Percentiles rank a stretch among this genome's conserved stretches.
Conservation (phyloP, 2,797 vertebrate genomes). For the Silurus lanzhouensis region DNA sequence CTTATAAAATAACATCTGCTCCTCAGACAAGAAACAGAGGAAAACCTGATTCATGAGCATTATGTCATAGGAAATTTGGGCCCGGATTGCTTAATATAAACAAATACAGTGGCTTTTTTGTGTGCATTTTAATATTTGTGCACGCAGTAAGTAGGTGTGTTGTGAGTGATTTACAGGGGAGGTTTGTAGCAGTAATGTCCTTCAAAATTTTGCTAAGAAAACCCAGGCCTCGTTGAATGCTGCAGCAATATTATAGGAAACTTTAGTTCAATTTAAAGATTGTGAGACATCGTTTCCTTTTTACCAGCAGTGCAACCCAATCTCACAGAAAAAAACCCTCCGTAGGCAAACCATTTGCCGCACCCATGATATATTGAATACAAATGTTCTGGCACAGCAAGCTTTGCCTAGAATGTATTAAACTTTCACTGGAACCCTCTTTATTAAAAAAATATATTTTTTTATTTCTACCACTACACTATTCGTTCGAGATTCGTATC, state of each 20-base stretch:
- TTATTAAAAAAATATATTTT: neutral
- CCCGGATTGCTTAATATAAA: neutral
- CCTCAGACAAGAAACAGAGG: neutral
- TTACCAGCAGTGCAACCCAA: neutral
- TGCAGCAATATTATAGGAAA: neutral
- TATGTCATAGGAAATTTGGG: neutral
- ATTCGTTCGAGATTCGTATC: neutral
- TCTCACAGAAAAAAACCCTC: neutral
- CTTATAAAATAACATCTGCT: neutral
- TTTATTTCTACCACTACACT: neutral
- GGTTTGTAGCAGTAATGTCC: neutral
- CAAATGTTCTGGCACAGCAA: neutral
- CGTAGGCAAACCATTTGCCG: neutral
- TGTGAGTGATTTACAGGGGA: neutral
- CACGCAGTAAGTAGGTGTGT: neutral
- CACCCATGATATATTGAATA: neutral
- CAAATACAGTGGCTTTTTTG: neutral
- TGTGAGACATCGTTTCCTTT: no score
- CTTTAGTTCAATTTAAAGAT: no score
- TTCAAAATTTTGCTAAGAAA: neutral
- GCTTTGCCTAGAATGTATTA: neutral
- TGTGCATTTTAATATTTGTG: neutral
- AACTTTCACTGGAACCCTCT: neutral
- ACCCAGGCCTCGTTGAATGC: neutral
- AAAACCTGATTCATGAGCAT: neutral